These are phyloP conservation scores for Porites lutea DNA, from an alignment of 64 coral and sea anemone species.

Conservation along the genomic window DNA sequence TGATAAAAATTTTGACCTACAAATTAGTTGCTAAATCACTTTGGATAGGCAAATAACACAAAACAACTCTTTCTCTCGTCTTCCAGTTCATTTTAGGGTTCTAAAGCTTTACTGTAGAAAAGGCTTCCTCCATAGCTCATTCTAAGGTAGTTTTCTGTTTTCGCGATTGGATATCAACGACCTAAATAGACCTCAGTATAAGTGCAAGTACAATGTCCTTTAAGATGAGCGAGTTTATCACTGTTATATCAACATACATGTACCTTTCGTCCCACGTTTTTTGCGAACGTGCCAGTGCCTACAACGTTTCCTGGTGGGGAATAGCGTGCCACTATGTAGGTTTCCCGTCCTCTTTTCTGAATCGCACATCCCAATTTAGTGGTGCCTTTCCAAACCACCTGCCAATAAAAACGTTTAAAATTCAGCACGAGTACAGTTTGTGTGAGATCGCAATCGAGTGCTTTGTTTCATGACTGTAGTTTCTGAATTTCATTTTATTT, in stretches of 20 bases:
- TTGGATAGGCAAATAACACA: not conserved
- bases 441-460: no score
- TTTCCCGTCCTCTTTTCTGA: not conserved
- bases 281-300: not conserved
- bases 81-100: conserved; percentile 1
- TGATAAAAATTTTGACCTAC: not conserved
- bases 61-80: not conserved
- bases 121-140: not conserved
- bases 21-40: not conserved
- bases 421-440: not conserved
- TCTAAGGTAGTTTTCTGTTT: not conserved
- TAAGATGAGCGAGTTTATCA: not conserved
- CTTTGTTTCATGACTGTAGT: no score
- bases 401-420: not conserved
- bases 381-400: conserved; percentile 2
- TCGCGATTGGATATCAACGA: not conserved
- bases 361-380: not conserved
- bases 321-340: not conserved
- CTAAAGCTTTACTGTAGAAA: not conserved
- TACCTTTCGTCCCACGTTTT: not conserved
- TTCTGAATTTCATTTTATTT: no score
- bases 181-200: conserved; percentile 2
- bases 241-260: not conserved
- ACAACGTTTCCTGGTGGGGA: not conserved
- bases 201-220: not conserved